Evolutionary conservation across 1,140 invertebrate species (phyloP).

Genomic region (Neotoxoptera formosana): DNA sequence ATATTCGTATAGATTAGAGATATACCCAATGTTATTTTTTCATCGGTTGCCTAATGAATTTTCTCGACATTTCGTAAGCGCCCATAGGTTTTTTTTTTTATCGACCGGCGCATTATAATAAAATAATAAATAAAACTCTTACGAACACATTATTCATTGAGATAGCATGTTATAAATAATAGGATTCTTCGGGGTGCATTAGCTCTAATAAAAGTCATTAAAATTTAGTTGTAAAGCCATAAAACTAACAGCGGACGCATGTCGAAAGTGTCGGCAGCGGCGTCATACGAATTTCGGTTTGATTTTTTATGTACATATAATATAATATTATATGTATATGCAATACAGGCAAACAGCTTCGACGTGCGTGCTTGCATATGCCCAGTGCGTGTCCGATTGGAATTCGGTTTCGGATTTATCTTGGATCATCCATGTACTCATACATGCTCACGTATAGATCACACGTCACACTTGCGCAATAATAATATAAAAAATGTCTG

Average conservation of each 20-base stretch:
- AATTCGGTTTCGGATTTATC: not conserved
- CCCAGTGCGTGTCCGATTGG: not conserved
- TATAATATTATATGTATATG: not conserved
- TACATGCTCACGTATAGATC: not conserved
- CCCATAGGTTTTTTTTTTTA: conserved; percentile 15
- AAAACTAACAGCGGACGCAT: conserved; percentile 13
- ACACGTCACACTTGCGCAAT: not conserved
- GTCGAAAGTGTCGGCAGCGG: conserved; percentile 27
- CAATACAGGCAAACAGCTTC: not conserved
- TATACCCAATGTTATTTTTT: not conserved
- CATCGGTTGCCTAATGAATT: not conserved
- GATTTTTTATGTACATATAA: conserved; percentile 23
- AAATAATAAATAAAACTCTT: not conserved
- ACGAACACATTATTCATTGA: conserved; percentile 44
- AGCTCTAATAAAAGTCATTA: conserved; percentile 51
- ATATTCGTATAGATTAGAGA: not conserved
- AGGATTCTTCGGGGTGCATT: not conserved
- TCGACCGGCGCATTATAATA: conserved; percentile 18
- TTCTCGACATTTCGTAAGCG: conserved; percentile 24
- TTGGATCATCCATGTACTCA: not conserved
- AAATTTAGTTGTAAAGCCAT: conserved; percentile 46
- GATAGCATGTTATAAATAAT: conserved; percentile 28
- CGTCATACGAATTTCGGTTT: not conserved
- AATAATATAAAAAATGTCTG: not conserved
- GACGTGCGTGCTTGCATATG: not conserved